These are phyloP conservation scores for Drosophila mimetica DNA, from an alignment of 2,888 invertebrate genomes.

Conservation along the genomic window DNA sequence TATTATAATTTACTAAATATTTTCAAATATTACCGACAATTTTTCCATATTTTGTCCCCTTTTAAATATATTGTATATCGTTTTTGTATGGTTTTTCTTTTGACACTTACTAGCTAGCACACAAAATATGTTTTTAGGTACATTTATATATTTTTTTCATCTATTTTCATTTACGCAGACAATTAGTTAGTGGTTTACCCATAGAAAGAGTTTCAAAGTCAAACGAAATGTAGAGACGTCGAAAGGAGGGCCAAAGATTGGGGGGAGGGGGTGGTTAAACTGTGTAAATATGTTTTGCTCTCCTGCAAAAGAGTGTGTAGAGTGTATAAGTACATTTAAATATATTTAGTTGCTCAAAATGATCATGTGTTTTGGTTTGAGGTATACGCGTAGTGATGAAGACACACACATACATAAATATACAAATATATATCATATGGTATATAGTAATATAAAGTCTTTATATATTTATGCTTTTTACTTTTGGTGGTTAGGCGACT, in stretches of 20 bases:
- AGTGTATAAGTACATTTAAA: conserved; percentile 71
- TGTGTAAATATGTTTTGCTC: conserved; percentile 68
- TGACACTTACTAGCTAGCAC: conserved; percentile 83
- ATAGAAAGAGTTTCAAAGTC: conserved; percentile 53
- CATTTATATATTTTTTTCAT: conserved; percentile 76
- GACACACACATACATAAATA: conserved; percentile 84
- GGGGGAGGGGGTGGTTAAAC: conserved; percentile 17
- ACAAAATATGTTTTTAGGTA: conserved; percentile 83
- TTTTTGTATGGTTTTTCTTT: conserved; percentile 57
- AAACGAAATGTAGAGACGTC: conserved; percentile 53
- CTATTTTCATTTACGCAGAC: conserved; percentile 75
- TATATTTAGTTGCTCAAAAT: conserved; percentile 67
- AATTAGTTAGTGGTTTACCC: conserved; percentile 53
- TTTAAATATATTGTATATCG: conserved; percentile 54
- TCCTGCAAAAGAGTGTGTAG: conserved; percentile 56
- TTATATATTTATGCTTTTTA: conserved; percentile 56
- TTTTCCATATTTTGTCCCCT: conserved; percentile 50
- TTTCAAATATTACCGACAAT: conserved; percentile 62
- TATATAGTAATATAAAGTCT: conserved; percentile 47
- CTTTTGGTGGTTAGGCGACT: conserved; percentile 34
- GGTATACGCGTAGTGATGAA: conserved; percentile 86
- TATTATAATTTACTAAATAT: conserved; percentile 70
- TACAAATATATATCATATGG: conserved; percentile 82
- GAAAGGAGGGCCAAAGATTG: conserved; percentile 47
- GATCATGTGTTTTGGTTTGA: conserved; percentile 80